These are phyloP conservation scores for Drosophila basisetae DNA, from an alignment of 2,888 invertebrate genomes.

Conservation along the genomic window DNA sequence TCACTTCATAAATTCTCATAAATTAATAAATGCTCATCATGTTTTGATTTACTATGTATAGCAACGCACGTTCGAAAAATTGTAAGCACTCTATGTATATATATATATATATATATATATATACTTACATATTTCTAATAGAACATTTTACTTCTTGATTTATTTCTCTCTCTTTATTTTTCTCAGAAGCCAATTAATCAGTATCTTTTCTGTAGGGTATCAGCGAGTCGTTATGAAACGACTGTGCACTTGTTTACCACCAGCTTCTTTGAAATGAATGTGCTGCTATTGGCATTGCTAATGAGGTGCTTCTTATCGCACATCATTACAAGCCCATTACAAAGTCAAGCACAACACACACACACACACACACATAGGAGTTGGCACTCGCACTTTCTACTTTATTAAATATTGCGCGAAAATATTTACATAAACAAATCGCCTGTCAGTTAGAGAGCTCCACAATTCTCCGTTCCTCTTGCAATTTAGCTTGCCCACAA, in stretches of 20 bases:
- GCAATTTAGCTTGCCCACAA: background rate
- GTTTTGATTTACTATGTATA: background rate
- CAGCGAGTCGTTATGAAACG: background rate
- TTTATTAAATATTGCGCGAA: constrained; percentile 12
- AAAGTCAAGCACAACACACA: constrained; percentile 39
- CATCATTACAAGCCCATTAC: constrained; percentile 55
- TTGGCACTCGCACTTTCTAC: constrained; percentile 8
- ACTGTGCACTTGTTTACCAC: constrained; percentile 11
- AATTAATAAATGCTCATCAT: background rate
- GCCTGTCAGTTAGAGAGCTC: constrained; percentile 11
- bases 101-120: too few species aligned
- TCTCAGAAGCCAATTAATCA: background rate
- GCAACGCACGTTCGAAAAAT: background rate
- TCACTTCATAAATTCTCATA: background rate
- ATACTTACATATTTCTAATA: background rate
- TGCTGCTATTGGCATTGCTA: constrained; percentile 30
- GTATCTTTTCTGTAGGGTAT: background rate
- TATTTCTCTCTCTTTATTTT: background rate
- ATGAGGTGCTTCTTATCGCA: constrained; percentile 39
- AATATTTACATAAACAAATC: constrained; percentile 44
- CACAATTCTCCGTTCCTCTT: background rate
- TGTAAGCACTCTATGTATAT: too few species aligned
- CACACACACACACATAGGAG: background rate
- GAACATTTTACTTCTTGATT: background rate
- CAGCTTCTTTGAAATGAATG: background rate